A percentile compares a stretch with the other conserved stretches of the same genome.
Conservation (phyloP, 2,797 vertebrate species). For the Bryconaethiops microstoma region DNA sequence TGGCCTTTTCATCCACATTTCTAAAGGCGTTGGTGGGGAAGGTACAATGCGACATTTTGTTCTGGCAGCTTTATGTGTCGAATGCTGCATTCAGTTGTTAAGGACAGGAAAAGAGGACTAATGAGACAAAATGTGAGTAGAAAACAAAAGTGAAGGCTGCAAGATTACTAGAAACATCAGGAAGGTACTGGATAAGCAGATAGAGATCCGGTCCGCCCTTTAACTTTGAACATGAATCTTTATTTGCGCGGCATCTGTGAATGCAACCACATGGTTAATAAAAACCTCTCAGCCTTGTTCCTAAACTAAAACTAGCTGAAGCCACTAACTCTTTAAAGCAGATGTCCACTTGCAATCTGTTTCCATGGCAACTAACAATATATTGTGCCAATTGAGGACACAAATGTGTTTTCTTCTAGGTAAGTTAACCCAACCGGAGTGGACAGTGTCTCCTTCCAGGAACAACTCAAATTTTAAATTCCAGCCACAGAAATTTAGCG, state of each 20-base stretch:
- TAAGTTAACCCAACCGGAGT: background rate
- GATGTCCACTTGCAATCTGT: constrained; percentile 12
- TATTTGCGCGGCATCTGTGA: background rate
- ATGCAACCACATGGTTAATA: background rate
- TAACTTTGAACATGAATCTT: background rate
- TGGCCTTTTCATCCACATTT: constrained; percentile 11
- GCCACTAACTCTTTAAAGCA: constrained; percentile 14
- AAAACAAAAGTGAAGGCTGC: background rate
- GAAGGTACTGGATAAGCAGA: background rate
- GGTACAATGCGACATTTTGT: constrained; percentile 5
- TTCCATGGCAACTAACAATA: constrained; percentile 39
- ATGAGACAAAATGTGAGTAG: background rate
- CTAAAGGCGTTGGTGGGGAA: background rate
- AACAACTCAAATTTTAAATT: constrained; percentile 34
- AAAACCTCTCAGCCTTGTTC: background rate
- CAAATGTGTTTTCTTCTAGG: constrained; percentile 12
- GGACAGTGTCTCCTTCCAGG: constrained; percentile 30
- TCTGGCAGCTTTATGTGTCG: background rate
- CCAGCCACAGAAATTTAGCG: constrained; percentile 27
- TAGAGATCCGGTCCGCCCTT: background rate
- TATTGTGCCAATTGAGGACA: constrained; percentile 4
- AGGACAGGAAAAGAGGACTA: background rate
- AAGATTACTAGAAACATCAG: background rate
- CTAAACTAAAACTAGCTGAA: constrained; percentile 24
- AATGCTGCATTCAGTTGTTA: background rate